Percentiles rank a stretch among this genome's conserved stretches.
These are phyloP conservation scores for Melanargia galathea DNA, from an alignment of 2,888 invertebrate species.

Conservation along the genomic window DNA sequence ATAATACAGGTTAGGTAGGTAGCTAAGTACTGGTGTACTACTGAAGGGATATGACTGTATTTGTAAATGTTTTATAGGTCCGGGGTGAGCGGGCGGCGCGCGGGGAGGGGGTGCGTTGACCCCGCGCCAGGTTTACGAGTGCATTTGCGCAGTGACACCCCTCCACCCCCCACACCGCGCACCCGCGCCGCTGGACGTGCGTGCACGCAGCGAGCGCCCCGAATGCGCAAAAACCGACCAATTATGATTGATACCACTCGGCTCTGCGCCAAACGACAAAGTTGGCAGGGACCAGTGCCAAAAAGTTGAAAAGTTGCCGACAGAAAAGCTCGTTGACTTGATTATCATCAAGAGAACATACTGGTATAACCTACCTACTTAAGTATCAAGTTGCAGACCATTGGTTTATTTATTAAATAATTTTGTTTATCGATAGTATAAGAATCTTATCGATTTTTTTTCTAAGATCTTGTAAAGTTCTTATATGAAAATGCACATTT, in stretches of 20 bases:
- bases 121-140: conserved; percentile 75
- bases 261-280: conserved; percentile 50
- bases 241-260: conserved; percentile 75
- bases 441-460: too few relatives aligned
- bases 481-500: too few relatives aligned
- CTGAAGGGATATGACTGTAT: conserved; percentile 43
- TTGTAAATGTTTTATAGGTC: conserved; percentile 61
- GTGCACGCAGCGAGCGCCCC: conserved; percentile 67
- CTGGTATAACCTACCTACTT: too few relatives aligned
- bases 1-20: too few relatives aligned
- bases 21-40: too few relatives aligned
- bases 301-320: conserved; percentile 59
- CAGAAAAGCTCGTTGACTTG: conserved; percentile 43
- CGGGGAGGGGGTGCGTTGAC: conserved; percentile 69
- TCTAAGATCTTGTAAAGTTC: too few relatives aligned
- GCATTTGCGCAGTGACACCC: conserved; percentile 80
- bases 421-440: too few relatives aligned
- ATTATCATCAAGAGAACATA: conserved; percentile 26
- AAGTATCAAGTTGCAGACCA: background rate
- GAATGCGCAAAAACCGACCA: conserved; percentile 68
- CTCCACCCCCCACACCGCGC: conserved; percentile 47
- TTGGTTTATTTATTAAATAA: background rate
- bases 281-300: conserved; percentile 17
- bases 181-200: conserved; percentile 44
- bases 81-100: conserved; percentile 48